Percentiles rank a stretch among this genome's conserved stretches.
These are phyloP conservation scores for Osmoderma eremita DNA, from an alignment of 2,888 invertebrate species.

Conservation along the genomic window DNA sequence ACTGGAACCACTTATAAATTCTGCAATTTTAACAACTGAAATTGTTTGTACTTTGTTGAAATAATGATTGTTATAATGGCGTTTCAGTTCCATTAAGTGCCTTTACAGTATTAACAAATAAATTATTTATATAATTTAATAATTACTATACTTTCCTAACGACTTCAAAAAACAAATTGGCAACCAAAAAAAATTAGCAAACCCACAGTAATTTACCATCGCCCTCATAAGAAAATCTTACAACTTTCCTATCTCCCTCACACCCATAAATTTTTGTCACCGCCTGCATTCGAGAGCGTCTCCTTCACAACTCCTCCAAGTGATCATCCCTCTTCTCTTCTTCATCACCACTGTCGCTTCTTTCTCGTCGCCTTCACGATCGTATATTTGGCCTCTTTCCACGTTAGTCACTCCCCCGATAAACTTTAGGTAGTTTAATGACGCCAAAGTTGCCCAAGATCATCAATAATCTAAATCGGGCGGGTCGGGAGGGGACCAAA, in stretches of 20 bases:
- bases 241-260: conserved; percentile 11
- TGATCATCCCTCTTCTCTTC: conserved; percentile 1
- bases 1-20: no score
- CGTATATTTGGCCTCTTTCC: conserved; percentile 10
- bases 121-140: no score
- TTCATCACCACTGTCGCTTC: neutral
- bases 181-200: no score
- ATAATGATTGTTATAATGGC: no score
- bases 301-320: conserved; percentile 25
- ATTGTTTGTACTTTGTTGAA: no score
- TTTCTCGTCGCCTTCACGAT: conserved; percentile 3
- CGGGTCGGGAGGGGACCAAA: conserved; percentile 27
- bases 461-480: conserved; percentile 48
- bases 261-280: conserved; percentile 39
- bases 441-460: conserved; percentile 47
- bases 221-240: neutral
- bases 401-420: conserved; percentile 35
- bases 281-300: conserved; percentile 23
- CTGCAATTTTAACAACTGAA: no score
- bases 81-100: no score
- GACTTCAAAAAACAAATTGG: no score
- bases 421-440: conserved; percentile 49
- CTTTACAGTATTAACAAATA: no score
- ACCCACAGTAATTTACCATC: neutral
- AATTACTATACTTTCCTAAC: no score